A percentile compares a stretch with the other conserved stretches of the same genome.
These are phyloP conservation scores for Cryptocephalus moraei DNA, from an alignment of 2,888 invertebrate genomes.

Conservation along the genomic window DNA sequence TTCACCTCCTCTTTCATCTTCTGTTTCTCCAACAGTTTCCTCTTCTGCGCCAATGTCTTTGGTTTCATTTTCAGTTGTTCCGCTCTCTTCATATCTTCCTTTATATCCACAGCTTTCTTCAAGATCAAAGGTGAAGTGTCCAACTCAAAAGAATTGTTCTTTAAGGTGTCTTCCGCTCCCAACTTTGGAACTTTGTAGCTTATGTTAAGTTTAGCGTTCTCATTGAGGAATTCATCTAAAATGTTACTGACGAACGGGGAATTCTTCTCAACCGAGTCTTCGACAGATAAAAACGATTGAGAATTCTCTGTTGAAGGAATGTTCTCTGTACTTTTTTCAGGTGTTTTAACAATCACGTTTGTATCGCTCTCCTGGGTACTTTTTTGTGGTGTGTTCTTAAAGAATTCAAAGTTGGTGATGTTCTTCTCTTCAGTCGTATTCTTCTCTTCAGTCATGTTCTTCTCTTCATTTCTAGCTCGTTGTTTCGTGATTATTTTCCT, in stretches of 20 bases:
- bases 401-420: too few relatives aligned
- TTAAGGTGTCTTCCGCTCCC: constrained; percentile 27
- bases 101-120: constrained; percentile 6
- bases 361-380: neutral
- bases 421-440: neutral
- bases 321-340: neutral
- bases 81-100: neutral
- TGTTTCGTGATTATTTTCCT: constrained; percentile 19
- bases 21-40: constrained; percentile 34
- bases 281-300: constrained; percentile 5
- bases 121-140: constrained; percentile 9
- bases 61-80: constrained; percentile 27
- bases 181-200: constrained; percentile 35
- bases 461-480: neutral
- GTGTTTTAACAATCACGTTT: neutral
- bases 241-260: constrained; percentile 41
- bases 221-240: constrained; percentile 42
- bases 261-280: constrained; percentile 12
- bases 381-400: neutral
- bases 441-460: neutral
- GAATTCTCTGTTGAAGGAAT: constrained; percentile 9
- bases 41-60: constrained; percentile 45
- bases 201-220: constrained; percentile 39
- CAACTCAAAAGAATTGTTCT: constrained; percentile 12
- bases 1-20: constrained; percentile 10